phyloP scores from a whole-genome alignment of 2,797 vertebrate species.

The Amniataba percoides region DNA sequence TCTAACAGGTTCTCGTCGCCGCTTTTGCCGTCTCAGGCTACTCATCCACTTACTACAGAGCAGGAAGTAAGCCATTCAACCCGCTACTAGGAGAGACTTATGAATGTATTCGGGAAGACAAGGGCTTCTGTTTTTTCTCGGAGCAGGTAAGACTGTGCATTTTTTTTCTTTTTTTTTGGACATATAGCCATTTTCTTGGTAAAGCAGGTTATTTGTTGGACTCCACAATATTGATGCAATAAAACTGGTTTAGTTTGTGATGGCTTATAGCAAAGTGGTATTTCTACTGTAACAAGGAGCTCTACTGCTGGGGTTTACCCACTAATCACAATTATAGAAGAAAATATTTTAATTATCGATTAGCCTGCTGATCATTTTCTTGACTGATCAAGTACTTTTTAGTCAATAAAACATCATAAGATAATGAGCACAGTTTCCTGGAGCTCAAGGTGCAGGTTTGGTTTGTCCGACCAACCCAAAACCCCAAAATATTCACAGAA shows the following conservation, averaged over 20 bases:
- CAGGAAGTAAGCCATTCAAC: slow-evolving; percentile 99
- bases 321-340: not conserved
- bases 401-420: not conserved
- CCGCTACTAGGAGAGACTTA: slow-evolving; percentile 98
- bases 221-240: not conserved
- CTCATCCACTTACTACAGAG: slow-evolving; percentile 97
- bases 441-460: no score
- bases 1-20: slow-evolving; percentile 92
- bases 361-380: not conserved
- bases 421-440: no score
- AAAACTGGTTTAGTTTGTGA: slow-evolving; percentile 4
- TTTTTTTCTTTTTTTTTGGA: not conserved
- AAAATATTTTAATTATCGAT: not conserved
- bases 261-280: not conserved
- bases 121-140: slow-evolving; percentile 98
- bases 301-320: not conserved
- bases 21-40: slow-evolving; percentile 98
- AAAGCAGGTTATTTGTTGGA: not conserved
- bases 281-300: not conserved
- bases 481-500: not conserved
- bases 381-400: not conserved
- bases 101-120: slow-evolving; percentile 98
- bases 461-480: no score
- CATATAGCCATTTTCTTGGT: not conserved
- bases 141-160: slow-evolving; percentile 90